phyloP scores from a whole-genome alignment of 2,113 vertebrate genomes.

The Xenotilapia leptura region DNA sequence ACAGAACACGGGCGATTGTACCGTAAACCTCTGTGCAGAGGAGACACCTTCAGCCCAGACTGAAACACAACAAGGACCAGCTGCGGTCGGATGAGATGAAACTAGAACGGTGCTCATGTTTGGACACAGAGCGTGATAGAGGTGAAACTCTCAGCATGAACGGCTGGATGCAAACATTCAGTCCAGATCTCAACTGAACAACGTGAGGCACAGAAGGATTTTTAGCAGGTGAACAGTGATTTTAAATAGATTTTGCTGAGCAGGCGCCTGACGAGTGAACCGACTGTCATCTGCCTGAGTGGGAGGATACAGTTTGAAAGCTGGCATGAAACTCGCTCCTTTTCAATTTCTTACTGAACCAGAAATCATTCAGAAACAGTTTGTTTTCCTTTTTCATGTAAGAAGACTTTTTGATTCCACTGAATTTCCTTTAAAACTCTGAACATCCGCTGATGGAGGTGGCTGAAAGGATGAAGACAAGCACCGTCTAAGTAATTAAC shows the following conservation, averaged over 20 bases:
- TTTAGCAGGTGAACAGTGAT: not conserved
- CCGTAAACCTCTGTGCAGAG: not conserved
- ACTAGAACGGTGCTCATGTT: fast-evolving
- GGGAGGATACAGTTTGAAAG: not conserved
- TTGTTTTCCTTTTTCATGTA: not conserved
- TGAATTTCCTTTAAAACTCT: not conserved
- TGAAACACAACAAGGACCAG: not conserved
- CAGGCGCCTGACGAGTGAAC: not conserved
- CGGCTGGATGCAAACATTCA: not conserved
- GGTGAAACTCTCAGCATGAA: not conserved
- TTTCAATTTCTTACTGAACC: not conserved
- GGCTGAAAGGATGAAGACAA: not conserved
- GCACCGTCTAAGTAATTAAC: not conserved
- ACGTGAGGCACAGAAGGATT: not conserved
- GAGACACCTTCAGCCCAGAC: not conserved
- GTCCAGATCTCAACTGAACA: not conserved
- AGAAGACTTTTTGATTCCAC: not conserved
- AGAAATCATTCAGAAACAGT: not conserved
- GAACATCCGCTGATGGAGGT: fast-evolving
- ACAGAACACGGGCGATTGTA: not conserved
- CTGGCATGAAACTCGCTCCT: not conserved
- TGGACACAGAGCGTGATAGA: not conserved
- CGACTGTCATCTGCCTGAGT: not conserved
- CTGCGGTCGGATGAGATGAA: not conserved
- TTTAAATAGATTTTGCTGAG: not conserved